These are phyloP conservation scores for Acanthurus tractus DNA, from an alignment of 2,797 vertebrate genomes.

Conservation along the genomic window DNA sequence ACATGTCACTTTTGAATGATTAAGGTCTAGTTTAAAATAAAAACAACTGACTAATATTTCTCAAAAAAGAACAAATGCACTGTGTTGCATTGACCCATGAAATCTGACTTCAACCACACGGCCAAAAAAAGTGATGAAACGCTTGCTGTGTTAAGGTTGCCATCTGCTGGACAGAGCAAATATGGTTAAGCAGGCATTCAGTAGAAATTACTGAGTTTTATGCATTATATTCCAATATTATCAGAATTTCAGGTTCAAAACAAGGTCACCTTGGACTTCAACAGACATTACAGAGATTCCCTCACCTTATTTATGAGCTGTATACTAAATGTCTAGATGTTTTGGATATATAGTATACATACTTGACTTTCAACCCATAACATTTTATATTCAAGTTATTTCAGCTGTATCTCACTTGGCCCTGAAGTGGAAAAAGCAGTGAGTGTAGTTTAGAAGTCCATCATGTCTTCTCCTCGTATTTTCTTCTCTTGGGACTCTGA, in stretches of 20 bases:
- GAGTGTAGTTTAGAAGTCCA: constrained; percentile 86
- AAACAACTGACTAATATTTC: not conserved
- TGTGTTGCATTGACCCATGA: constrained; percentile 1
- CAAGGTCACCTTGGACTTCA: not conserved
- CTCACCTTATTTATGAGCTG: not conserved
- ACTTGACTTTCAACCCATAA: constrained; percentile 8
- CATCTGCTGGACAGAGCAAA: constrained; percentile 17
- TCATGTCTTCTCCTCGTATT: constrained; percentile 89
- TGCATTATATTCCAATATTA: not conserved
- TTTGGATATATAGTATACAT: constrained; percentile 1
- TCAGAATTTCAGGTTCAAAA: constrained; percentile 3
- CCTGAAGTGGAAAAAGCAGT: constrained; percentile 12
- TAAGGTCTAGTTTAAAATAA: not conserved
- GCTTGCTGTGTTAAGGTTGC: constrained; percentile 12
- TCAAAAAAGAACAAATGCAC: not conserved
- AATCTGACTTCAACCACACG: not conserved
- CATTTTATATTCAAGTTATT: constrained; percentile 40
- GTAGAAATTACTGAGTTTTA: not conserved
- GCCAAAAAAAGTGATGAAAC: not conserved
- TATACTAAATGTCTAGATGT: not conserved
- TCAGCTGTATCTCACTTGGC: constrained; percentile 30
- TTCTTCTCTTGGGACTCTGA: constrained; percentile 97
- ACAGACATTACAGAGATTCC: not conserved
- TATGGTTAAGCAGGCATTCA: not conserved
- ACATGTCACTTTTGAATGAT: not conserved